Conservation (phyloP, 2,888 invertebrate genomes). For the Tetragonisca angustula region DNA sequence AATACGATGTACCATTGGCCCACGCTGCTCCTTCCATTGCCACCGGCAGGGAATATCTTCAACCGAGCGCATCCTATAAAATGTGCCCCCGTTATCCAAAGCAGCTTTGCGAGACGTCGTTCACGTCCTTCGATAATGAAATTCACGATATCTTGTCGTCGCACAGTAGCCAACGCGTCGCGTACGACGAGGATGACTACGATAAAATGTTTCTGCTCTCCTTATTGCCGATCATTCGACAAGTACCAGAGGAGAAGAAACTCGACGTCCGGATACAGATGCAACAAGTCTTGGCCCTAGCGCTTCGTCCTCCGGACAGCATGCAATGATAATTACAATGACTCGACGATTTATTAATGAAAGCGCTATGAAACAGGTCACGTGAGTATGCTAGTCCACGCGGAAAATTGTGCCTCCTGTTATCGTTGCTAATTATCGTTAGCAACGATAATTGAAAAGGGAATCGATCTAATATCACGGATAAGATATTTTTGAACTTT, state of each 20-base stretch:
- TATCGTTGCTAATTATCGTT: neutral
- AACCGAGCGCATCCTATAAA: conserved; percentile 64
- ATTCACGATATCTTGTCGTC: conserved; percentile 77
- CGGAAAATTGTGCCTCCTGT: neutral
- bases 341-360: neutral
- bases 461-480: neutral
- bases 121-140: conserved; percentile 77
- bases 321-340: conserved; percentile 24
- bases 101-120: conserved; percentile 76
- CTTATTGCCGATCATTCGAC: conserved; percentile 78
- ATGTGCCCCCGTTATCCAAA: conserved; percentile 73
- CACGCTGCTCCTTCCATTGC: conserved; percentile 67
- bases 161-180: conserved; percentile 73
- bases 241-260: conserved; percentile 80
- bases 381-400: conserved; percentile 5
- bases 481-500: neutral
- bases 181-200: conserved; percentile 79
- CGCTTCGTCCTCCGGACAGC: conserved; percentile 66
- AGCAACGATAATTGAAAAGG: no score
- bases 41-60: conserved; percentile 61
- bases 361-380: neutral
- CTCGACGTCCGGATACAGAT: conserved; percentile 81
- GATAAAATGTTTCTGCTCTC: conserved; percentile 82
- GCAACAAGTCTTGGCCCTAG: conserved; percentile 77
- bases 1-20: conserved; percentile 74